Conservation (phyloP, 2,888 invertebrate genomes). For the Cephus pygmeus region DNA sequence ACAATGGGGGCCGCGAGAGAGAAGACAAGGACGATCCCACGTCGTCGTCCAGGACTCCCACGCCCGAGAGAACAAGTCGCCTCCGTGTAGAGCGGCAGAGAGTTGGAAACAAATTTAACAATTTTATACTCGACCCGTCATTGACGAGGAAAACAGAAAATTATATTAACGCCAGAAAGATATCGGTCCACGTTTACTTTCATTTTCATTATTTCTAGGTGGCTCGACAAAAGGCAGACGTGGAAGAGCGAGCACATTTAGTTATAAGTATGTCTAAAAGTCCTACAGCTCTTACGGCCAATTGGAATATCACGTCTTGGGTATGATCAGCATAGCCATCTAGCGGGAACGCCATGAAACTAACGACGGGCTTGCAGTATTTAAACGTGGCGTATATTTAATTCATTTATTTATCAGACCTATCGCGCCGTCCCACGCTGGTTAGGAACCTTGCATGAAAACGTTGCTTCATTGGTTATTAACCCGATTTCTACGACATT, state of each 20-base stretch:
- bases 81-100: background rate
- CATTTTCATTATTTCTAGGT: too few species aligned
- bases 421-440: constrained; percentile 9
- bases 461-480: constrained; percentile 16
- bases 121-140: background rate
- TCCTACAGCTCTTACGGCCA: background rate
- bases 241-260: background rate
- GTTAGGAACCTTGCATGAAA: constrained; percentile 33
- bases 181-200: too few species aligned
- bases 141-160: background rate
- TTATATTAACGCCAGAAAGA: background rate
- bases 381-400: background rate
- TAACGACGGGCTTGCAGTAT: background rate
- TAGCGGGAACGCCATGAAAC: background rate
- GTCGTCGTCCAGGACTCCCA: constrained; percentile 33
- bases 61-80: background rate
- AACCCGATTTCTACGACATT: constrained; percentile 33
- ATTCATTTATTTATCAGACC: background rate
- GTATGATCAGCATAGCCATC: background rate
- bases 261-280: background rate
- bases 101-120: background rate
- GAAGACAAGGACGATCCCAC: constrained; percentile 65
- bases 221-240: fast-evolving
- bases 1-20: constrained; percentile 64
- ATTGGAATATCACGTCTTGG: background rate